Percentiles rank a stretch among this genome's conserved stretches.
These are phyloP conservation scores for Halcyon leucocephala DNA, from an alignment of 2,797 vertebrate species.

Conservation along the genomic window DNA sequence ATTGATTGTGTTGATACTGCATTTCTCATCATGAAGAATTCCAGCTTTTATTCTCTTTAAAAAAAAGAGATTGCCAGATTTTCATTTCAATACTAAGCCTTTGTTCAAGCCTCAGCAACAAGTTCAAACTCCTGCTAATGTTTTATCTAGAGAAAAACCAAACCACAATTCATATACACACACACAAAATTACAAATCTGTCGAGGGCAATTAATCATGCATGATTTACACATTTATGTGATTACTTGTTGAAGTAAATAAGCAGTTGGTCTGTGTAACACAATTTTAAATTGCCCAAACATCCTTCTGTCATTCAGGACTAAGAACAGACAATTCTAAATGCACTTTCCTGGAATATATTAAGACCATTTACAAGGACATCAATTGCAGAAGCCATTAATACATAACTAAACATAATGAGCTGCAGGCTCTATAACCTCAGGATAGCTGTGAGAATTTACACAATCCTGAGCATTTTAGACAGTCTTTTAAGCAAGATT, in stretches of 20 bases:
- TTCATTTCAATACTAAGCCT: slow-evolving; percentile 67
- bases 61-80: slow-evolving; percentile 55
- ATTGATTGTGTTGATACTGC: slow-evolving; percentile 80
- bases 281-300: slow-evolving; percentile 46
- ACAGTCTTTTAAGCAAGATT: background rate
- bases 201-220: slow-evolving; percentile 49
- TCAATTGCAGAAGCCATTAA: slow-evolving; percentile 28
- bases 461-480: background rate
- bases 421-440: slow-evolving; percentile 11
- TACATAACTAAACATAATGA: slow-evolving; percentile 22
- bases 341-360: slow-evolving; percentile 24
- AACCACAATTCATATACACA: slow-evolving; percentile 39
- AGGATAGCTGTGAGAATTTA: background rate
- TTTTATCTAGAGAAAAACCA: slow-evolving; percentile 66
- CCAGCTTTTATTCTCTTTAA: slow-evolving; percentile 65
- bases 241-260: slow-evolving; percentile 68
- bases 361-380: slow-evolving; percentile 28
- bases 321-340: slow-evolving; percentile 49
- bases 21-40: slow-evolving; percentile 79
- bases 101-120: slow-evolving; percentile 71
- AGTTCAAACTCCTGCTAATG: slow-evolving; percentile 62
- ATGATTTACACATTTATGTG: slow-evolving; percentile 50
- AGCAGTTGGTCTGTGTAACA: slow-evolving; percentile 49
- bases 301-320: slow-evolving; percentile 62
- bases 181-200: slow-evolving; percentile 23